phyloP scores from a whole-genome alignment of 2,797 vertebrate species.

The Buceros bicornis region DNA sequence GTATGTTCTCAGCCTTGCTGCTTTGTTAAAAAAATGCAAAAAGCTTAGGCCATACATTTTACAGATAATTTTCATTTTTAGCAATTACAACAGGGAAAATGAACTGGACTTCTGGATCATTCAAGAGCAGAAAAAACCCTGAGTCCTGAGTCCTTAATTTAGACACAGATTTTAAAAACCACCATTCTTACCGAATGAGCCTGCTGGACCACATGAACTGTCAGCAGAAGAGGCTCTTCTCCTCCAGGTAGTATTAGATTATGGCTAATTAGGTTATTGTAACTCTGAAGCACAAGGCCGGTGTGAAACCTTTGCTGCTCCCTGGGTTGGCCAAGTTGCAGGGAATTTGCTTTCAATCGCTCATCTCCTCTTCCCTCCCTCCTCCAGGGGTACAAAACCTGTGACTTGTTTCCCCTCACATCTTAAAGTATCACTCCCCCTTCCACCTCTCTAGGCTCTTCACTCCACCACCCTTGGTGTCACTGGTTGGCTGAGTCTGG shows the following conservation, averaged over 20 bases:
- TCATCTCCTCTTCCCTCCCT: background rate
- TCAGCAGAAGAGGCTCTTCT: background rate
- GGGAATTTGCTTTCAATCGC: background rate
- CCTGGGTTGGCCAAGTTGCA: background rate
- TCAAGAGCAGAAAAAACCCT: background rate
- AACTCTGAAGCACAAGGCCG: background rate
- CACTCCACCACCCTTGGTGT: background rate
- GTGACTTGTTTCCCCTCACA: background rate
- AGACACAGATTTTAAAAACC: background rate
- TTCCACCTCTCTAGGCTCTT: background rate
- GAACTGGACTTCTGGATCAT: background rate
- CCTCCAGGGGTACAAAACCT: background rate
- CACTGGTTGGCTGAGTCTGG: too few species aligned
- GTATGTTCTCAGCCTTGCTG: background rate
- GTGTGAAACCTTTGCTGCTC: accelerated
- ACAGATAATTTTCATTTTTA: background rate
- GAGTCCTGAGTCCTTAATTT: background rate
- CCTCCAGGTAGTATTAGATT: background rate
- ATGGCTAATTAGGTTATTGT: background rate
- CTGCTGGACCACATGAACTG: background rate
- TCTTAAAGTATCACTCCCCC: background rate
- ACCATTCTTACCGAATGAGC: background rate
- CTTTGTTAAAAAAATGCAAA: background rate
- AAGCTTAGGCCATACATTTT: background rate
- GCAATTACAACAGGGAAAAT: background rate